Conservation (phyloP, 1,140 invertebrate genomes). For the Nasonia giraulti region DNA sequence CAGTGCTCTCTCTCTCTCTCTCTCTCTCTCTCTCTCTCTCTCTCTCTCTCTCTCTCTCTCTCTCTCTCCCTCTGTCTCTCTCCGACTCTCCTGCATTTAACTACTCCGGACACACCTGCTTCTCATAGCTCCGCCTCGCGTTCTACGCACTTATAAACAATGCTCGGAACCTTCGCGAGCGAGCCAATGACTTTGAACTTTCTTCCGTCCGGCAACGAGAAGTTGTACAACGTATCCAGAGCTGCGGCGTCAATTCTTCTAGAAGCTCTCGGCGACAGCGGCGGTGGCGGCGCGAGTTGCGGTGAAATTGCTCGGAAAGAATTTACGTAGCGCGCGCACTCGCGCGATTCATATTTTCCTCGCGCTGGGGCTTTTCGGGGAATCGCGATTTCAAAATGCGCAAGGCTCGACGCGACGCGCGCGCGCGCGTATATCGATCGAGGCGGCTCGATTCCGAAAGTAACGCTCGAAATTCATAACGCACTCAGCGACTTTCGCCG, state of each 20-base stretch:
- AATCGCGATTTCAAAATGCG: not conserved
- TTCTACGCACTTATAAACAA: not conserved
- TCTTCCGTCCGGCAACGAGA: not conserved
- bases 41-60: not conserved
- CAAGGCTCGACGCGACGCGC: too few relatives aligned
- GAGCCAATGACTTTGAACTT: constrained; percentile 14
- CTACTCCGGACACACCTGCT: not conserved
- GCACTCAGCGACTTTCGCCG: constrained; percentile 3
- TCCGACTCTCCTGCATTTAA: not conserved
- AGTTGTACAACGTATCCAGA: not conserved
- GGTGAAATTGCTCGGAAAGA: constrained; percentile 5
- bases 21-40: not conserved
- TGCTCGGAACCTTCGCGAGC: not conserved
- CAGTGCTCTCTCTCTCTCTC: not conserved
- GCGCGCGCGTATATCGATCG: not conserved
- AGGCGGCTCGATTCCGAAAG: not conserved
- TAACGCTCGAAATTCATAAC: too few relatives aligned
- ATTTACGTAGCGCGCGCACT: constrained; percentile 19
- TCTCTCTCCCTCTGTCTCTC: not conserved
- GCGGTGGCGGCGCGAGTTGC: not conserved
- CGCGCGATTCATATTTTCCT: too few relatives aligned
- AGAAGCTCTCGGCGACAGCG: not conserved
- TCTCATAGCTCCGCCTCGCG: not conserved
- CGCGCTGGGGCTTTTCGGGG: not conserved
- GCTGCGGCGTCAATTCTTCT: not conserved